Conservation (phyloP, 2,888 invertebrate genomes). For the Punctoribates punctum region DNA sequence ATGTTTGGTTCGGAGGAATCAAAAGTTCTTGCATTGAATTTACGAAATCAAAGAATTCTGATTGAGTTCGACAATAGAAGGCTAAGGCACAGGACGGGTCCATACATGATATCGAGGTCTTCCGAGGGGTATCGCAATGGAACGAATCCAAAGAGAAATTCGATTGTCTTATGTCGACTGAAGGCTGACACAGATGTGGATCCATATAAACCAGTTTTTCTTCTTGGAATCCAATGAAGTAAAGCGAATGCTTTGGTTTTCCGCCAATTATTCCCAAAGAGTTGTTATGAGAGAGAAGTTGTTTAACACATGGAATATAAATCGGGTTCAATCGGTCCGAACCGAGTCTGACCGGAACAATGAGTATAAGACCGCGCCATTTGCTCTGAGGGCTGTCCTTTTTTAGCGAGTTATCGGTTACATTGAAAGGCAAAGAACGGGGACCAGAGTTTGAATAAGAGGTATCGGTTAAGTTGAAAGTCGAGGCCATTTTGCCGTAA, state of each 20-base stretch:
- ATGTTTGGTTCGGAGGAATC: constrained; percentile 56
- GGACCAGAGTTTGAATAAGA: constrained; percentile 26
- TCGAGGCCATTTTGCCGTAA: neutral
- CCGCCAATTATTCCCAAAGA: constrained; percentile 92
- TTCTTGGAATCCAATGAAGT: constrained; percentile 82
- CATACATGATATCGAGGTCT: constrained; percentile 77
- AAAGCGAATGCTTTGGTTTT: constrained; percentile 83
- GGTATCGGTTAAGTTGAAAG: constrained; percentile 30
- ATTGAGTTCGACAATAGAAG: constrained; percentile 73
- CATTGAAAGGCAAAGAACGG: constrained; percentile 9
- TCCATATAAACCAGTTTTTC: constrained; percentile 86
- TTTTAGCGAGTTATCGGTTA: constrained; percentile 4
- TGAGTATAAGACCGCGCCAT: constrained; percentile 74
- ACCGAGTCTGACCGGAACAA: constrained; percentile 82
- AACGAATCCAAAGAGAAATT: constrained; percentile 71
- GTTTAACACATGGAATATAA: constrained; percentile 76
- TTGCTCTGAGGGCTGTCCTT: constrained; percentile 16
- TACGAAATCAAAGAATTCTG: constrained; percentile 71
- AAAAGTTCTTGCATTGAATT: constrained; percentile 63
- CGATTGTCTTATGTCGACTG: constrained; percentile 75
- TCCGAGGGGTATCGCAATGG: constrained; percentile 80
- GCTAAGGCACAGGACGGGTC: constrained; percentile 89
- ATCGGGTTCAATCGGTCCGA: constrained; percentile 77
- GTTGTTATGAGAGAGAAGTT: constrained; percentile 67
- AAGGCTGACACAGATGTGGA: constrained; percentile 90